Conservation (phyloP, 2,888 invertebrate genomes). For the Drosophila barbarae region DNA sequence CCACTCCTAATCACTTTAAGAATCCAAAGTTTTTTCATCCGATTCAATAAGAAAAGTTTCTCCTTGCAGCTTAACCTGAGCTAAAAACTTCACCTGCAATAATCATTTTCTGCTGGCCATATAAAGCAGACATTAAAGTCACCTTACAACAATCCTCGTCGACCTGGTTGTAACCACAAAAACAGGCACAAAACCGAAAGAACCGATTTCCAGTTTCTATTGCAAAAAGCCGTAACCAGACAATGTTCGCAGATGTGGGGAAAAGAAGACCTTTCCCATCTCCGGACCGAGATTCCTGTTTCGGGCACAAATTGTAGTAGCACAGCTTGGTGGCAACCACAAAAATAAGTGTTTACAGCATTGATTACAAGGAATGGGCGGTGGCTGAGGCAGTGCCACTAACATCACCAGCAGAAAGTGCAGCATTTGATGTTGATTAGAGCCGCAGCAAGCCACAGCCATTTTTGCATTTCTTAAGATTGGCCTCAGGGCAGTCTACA, state of each 20-base stretch:
- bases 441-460: conserved; percentile 47
- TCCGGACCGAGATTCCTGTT: conserved; percentile 16
- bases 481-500: conserved; percentile 18
- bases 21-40: conserved; percentile 27
- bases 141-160: conserved; percentile 21
- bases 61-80: conserved; percentile 17
- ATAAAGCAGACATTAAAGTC: conserved; percentile 39
- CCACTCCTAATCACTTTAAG: conserved; percentile 17
- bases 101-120: conserved; percentile 36
- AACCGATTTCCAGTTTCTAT: conserved; percentile 20
- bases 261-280: conserved; percentile 15
- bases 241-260: conserved; percentile 26
- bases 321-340: conserved; percentile 58
- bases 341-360: conserved; percentile 75
- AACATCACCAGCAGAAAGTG: conserved; percentile 15
- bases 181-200: conserved; percentile 25
- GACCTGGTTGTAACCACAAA: conserved; percentile 30
- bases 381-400: conserved; percentile 33
- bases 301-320: conserved; percentile 27
- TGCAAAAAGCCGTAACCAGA: conserved; percentile 35
- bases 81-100: conserved; percentile 36
- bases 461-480: conserved; percentile 69
- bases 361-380: conserved; percentile 66
- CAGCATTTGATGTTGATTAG: conserved; percentile 59
- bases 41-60: conserved; percentile 36